Percentiles rank a stretch among this genome's conserved stretches.
phyloP scores from a whole-genome alignment of 2,113 vertebrate species.

The Alexandromys fortis region DNA sequence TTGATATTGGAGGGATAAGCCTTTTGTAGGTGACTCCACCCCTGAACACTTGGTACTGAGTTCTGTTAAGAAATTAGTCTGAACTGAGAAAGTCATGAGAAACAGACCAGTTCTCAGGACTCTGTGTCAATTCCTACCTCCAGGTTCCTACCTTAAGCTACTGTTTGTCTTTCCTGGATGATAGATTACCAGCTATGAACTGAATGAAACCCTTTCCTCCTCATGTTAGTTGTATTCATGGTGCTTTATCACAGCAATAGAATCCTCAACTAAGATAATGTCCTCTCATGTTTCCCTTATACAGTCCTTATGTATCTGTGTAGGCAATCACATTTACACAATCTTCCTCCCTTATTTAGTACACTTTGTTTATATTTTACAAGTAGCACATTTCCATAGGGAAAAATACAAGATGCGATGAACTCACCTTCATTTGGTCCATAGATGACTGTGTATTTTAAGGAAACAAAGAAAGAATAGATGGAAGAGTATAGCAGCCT shows the following conservation, averaged over 20 bases:
- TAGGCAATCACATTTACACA: not conserved
- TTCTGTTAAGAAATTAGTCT: not conserved
- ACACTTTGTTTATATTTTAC: not conserved
- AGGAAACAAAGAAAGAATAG: not conserved
- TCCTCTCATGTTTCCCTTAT: not conserved
- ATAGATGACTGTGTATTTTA: not conserved
- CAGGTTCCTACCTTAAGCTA: not conserved
- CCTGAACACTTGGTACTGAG: not conserved
- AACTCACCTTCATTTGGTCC: not conserved
- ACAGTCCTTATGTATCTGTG: not conserved
- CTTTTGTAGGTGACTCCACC: not conserved
- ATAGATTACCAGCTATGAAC: not conserved
- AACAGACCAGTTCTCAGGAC: not conserved
- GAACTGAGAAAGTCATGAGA: not conserved
- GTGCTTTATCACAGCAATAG: not conserved
- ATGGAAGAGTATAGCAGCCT: rapidly evolving
- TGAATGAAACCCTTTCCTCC: not conserved
- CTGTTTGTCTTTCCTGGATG: too few species aligned
- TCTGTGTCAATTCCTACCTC: not conserved
- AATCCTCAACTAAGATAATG: not conserved
- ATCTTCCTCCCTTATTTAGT: not conserved
- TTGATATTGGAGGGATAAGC: not conserved
- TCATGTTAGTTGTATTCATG: not conserved
- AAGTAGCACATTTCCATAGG: not conserved
- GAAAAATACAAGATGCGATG: not conserved